These are phyloP conservation scores for Clytia hemisphaerica DNA, from an alignment of 30 jellyfish, hydroid and myxozoan genomes.

Conservation along the genomic window DNA sequence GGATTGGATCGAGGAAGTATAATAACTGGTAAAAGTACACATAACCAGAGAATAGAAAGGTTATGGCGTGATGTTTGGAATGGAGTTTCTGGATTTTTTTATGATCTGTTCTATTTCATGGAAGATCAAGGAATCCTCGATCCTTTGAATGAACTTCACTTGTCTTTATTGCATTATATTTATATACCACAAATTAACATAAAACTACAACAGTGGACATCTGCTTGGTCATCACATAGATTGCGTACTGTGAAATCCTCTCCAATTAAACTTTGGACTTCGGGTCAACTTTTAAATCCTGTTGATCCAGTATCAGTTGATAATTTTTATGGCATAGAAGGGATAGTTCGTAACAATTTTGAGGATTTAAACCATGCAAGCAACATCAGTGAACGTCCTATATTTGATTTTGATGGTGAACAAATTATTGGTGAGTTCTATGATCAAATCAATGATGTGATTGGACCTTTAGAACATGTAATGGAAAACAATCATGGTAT, in stretches of 20 bases:
- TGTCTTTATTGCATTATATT: conserved; percentile 6
- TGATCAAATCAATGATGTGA: too few species aligned
- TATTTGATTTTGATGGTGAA: too few species aligned
- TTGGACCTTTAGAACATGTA: too few species aligned
- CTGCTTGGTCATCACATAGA: conserved; percentile 37
- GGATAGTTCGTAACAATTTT: conserved; percentile 8
- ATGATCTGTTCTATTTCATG: conserved; percentile 37
- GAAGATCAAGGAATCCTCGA: conserved; percentile 41
- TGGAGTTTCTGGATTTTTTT: conserved; percentile 29
- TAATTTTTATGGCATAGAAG: conserved; percentile 28
- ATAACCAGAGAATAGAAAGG: conserved; percentile 34
- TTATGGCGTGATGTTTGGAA: conserved; percentile 43
- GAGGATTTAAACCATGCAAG: too few species aligned
- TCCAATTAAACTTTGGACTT: conserved; percentile 34
- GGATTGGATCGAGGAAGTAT: too few species aligned
- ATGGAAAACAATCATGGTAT: too few species aligned
- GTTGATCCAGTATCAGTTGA: conserved; percentile 27
- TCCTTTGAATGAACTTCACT: conserved; percentile 33
- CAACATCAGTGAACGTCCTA: too few species aligned
- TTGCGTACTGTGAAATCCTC: conserved; percentile 40
- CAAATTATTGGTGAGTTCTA: too few species aligned
- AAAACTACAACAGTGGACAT: conserved; percentile 16
- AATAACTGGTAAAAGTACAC: not conserved
- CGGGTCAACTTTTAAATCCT: conserved; percentile 53
- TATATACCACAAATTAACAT: conserved; percentile 11